phyloP scores from a whole-genome alignment of 2,113 vertebrate genomes.

The Gobiocypris rarus region DNA sequence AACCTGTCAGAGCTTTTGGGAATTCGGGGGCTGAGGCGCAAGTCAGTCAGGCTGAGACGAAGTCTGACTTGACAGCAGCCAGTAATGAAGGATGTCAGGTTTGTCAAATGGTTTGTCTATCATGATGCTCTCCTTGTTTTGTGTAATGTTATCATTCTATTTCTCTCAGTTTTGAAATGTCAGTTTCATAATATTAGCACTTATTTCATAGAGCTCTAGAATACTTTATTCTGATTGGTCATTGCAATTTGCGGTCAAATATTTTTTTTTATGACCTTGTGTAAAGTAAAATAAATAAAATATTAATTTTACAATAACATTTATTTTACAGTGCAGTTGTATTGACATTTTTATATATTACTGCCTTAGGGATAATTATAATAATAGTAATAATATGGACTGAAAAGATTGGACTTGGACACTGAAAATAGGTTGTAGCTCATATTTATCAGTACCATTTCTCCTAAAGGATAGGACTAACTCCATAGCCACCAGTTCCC shows the following conservation, averaged over 20 bases:
- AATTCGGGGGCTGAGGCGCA: constrained; percentile 16
- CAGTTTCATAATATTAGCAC: background rate
- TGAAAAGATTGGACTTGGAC: no score
- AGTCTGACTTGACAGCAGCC: constrained; percentile 27
- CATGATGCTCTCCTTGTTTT: background rate
- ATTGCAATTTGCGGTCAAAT: background rate
- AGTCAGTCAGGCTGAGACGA: constrained; percentile 30
- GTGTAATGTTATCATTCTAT: background rate
- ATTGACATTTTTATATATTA: no score
- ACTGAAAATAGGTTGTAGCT: no score
- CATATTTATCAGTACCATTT: no score
- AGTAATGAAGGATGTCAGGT: constrained; percentile 11
- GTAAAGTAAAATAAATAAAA: no score
- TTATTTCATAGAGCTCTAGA: background rate
- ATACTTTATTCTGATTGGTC: background rate
- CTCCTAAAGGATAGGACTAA: background rate
- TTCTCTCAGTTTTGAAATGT: background rate
- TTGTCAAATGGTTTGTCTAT: constrained; percentile 18
- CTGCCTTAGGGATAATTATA: no score
- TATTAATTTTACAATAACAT: no score
- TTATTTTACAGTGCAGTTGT: no score
- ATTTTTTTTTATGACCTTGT: no score
- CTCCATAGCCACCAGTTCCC: background rate
- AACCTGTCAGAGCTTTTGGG: constrained; percentile 38
- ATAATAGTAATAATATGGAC: no score